These are phyloP conservation scores for Pheosia tremula DNA, from an alignment of 2,888 invertebrate genomes.

Conservation along the genomic window DNA sequence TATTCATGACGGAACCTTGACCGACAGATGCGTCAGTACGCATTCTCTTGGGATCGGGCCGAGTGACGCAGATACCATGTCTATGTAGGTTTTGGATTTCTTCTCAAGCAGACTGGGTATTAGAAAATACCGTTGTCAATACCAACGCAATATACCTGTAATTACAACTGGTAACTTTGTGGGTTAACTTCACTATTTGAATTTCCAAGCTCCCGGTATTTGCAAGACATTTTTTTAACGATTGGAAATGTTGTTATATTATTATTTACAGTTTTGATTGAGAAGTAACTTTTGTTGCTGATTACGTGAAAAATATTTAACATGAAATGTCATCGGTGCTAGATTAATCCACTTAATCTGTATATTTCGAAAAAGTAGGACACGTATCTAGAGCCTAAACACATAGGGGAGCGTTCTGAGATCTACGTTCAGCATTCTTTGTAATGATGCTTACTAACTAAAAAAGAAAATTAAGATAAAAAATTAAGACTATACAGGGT, in stretches of 20 bases:
- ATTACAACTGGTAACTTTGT: slow-evolving; percentile 29
- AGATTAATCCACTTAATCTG: neutral
- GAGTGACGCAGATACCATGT: slow-evolving; percentile 45
- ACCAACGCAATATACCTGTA: slow-evolving; percentile 22
- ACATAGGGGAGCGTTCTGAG: neutral
- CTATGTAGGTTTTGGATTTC: slow-evolving; percentile 61
- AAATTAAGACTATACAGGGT: too few relatives aligned
- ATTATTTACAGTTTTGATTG: slow-evolving; percentile 8
- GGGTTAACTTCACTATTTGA: slow-evolving; percentile 31
- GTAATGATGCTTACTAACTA: too few relatives aligned
- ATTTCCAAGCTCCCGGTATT: slow-evolving; percentile 32
- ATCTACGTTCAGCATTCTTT: too few relatives aligned
- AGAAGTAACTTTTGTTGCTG: neutral
- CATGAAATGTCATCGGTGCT: neutral
- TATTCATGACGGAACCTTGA: slow-evolving; percentile 67
- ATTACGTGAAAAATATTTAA: neutral
- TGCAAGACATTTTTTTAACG: slow-evolving; percentile 21
- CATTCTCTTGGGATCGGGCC: slow-evolving; percentile 24
- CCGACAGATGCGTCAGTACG: slow-evolving; percentile 56
- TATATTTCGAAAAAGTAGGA: slow-evolving; percentile 6
- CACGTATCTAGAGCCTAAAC: neutral
- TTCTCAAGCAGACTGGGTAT: slow-evolving; percentile 45
- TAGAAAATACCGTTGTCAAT: slow-evolving; percentile 43
- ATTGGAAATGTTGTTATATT: slow-evolving; percentile 14
- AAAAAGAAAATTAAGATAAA: too few relatives aligned